Conservation (phyloP, 2,113 vertebrate species). For the Oxygymnocypris stewartii region DNA sequence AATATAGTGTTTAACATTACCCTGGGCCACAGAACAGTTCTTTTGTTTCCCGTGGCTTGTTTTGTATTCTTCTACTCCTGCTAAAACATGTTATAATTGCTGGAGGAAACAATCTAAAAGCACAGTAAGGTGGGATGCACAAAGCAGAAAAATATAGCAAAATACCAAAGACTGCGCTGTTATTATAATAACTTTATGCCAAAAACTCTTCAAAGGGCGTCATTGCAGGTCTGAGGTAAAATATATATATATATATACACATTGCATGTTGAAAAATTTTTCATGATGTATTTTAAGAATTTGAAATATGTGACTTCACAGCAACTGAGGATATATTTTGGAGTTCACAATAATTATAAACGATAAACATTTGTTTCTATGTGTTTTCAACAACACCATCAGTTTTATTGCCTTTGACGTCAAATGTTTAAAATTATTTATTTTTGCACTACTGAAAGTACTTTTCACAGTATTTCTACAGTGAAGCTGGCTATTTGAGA, state of each 20-base stretch:
- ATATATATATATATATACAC: too few species aligned
- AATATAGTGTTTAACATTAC: background rate
- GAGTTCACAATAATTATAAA: background rate
- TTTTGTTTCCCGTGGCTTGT: background rate
- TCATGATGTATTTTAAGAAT: background rate
- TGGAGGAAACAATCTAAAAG: background rate
- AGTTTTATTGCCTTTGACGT: background rate
- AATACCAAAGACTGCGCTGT: background rate
- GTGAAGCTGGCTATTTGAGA: background rate
- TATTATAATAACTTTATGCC: background rate
- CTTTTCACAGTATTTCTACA: slow-evolving; percentile 4
- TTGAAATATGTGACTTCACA: background rate
- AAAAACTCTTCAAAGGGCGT: background rate
- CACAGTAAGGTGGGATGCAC: background rate
- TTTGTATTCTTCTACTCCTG: background rate
- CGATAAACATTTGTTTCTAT: background rate
- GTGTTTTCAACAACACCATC: background rate
- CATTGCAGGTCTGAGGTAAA: background rate
- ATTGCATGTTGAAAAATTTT: too few species aligned
- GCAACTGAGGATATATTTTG: background rate
- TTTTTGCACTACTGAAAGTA: background rate
- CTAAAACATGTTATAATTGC: background rate
- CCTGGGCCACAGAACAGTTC: background rate
- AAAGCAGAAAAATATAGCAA: background rate
- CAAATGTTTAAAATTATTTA: background rate